Base-by-base conservation (phyloP, 2,797 vertebrate species). In the Brachymystax lenok region DNA sequence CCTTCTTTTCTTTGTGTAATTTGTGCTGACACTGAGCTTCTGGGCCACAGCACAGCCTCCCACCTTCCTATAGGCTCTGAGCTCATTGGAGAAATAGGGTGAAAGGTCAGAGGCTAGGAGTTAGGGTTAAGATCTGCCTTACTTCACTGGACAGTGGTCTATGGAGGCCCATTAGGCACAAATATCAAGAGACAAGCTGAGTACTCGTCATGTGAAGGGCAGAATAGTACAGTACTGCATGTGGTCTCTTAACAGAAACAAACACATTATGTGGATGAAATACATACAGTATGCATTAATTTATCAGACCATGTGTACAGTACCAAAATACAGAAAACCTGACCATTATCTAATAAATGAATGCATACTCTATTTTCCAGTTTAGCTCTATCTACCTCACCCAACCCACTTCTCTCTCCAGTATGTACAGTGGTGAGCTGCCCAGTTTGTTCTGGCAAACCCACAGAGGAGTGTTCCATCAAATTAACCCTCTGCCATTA, bases 91-190 rank as follows among this genome's bases (percentile, higher is more conserved):
- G 82, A 79, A 79, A 80, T 33, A 35, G 14, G 73, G 81, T 80
- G 79, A 68, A 71, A 80, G 80, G 77, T 86, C 85, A 85, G 80
- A 74, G 76, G 68, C 78, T 77, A 79, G 69, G 69, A 74, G 66
- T 21, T 67, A 46, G 40, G 40, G 40, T 46, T 79, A 84, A 79
- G 79, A 84, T 85, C 90, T 92, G 92, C 82, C 82, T 86, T 81
- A 81, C 51, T 78, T 91, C 89, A 86, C 80, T 80, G 84, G 85
- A 83, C 77, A 33, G 61, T 73, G 10, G 86, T 88, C 81, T 63
- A 4, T 54, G 52, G 33, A 81, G 80, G 81, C 66, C 68, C 70
- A 76, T 80, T 54, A 77, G 0, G 10, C 77, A 69, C 77, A 61
- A 61, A n/a, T 21, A 73, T 12, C 5, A 56, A 56, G 14, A 46